phyloP scores from a whole-genome alignment of 1,140 invertebrate genomes.

The Yoshiicerus persimilis region DNA sequence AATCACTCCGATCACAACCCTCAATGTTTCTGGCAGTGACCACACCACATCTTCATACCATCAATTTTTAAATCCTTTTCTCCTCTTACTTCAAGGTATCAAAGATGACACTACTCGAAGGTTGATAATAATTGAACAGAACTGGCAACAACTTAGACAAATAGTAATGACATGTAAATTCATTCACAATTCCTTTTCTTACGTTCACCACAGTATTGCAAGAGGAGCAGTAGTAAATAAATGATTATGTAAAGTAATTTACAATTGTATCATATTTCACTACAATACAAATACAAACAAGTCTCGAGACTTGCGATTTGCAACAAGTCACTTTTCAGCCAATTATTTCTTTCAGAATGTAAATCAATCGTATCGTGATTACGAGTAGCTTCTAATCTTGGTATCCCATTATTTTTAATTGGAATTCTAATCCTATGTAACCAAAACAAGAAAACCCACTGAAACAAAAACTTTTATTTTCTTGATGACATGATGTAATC shows the following conservation, averaged over 20 bases:
- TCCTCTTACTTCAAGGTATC: background rate
- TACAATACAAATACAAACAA: background rate
- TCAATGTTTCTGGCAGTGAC: background rate
- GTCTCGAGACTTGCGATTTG: background rate
- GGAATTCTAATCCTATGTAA: background rate
- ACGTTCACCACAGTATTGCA: too few species aligned
- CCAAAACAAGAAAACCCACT: background rate
- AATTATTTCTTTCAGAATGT: background rate
- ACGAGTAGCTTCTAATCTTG: background rate
- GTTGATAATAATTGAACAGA: background rate
- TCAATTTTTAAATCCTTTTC: slow-evolving; percentile 25
- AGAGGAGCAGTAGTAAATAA: too few species aligned
- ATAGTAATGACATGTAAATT: background rate
- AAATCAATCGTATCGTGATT: too few species aligned
- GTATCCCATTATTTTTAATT: background rate
- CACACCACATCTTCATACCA: slow-evolving; percentile 27
- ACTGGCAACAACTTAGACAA: background rate
- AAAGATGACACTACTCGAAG: background rate
- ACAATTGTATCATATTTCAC: too few species aligned
- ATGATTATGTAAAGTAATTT: too few species aligned
- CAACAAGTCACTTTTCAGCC: background rate
- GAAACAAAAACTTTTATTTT: background rate
- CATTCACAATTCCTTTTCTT: too few species aligned
- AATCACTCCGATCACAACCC: slow-evolving; percentile 31
- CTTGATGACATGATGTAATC: background rate